Evolutionary conservation across 2,113 vertebrate genomes (phyloP), one percentile per base, ranked within the genome.

Genomic region (Tragulus kanchil): DNA sequence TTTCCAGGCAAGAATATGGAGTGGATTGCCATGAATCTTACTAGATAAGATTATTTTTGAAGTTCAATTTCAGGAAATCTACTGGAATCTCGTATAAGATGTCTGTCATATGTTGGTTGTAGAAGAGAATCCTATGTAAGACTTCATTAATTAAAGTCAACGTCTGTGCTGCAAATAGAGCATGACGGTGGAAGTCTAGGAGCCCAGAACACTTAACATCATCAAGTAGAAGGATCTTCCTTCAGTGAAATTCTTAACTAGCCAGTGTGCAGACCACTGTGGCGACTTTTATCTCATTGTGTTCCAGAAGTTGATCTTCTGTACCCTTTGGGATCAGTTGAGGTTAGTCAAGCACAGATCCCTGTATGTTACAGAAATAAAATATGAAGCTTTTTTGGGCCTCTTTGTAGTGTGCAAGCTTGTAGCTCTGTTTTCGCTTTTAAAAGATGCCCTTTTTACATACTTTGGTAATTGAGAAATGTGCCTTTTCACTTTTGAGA

Each of bases 301-400:
- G 25, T 78, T 61, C 50, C 4, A 48, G 9, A 82, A 87, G 23
- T 52, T 90, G 61, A 48, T 90, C 25, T 73, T 82, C 21, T 52
- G 2, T 85, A 8, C 42, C 16, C 62, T 2, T 52, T n/a, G 13
- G 28, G 45, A 45, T 59, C 77, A 42, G 0, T 26, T 93, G 45
- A 59, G 65, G 78, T 81, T n/a, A 84, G 75, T 59, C 36, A 89
- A 56, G 36, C 26, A 65, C 48, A 93, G 17, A 75, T 81, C 36
- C 61, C 26, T 97, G 92, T 67, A 75, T 88, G 52, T 77, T 59
- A 88, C 21, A 82, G 48, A 87, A 90, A 26, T 52, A 14, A 87
- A 31, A 52, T 13, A 5, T 48, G 50, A 56, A 31, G 52, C 23
- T 8, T 2, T 8, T 59, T 79, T 77, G 85, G n/a, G 69, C 54